Percentiles rank a stretch among this genome's conserved stretches.
These are phyloP conservation scores for Drosophila sp. DNA, from an alignment of 1,140 invertebrate genomes.

Conservation along the genomic window DNA sequence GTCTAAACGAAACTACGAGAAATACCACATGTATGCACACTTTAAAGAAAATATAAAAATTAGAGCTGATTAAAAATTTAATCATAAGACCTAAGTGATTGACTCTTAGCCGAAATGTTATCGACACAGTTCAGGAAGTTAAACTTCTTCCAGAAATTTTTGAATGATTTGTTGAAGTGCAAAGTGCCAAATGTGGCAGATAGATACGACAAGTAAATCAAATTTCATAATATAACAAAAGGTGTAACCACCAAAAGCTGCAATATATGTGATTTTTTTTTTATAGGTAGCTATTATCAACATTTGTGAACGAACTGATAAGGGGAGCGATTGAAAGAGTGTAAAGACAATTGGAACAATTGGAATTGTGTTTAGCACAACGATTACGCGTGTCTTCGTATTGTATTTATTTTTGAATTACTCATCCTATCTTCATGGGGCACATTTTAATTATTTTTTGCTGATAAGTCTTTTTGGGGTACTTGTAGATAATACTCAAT, in stretches of 20 bases:
- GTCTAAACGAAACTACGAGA: too few relatives aligned
- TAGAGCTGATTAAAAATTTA: not conserved
- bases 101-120: not conserved
- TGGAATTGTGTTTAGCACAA: slow-evolving; percentile 34
- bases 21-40: too few relatives aligned
- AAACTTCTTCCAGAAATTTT: not conserved
- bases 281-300: not conserved
- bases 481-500: slow-evolving; percentile 55
- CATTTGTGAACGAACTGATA: not conserved
- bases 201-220: not conserved
- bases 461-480: slow-evolving; percentile 18
- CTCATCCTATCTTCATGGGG: slow-evolving; percentile 36
- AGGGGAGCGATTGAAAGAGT: not conserved
- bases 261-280: not conserved
- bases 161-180: slow-evolving; percentile 10
- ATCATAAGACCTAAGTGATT: not conserved
- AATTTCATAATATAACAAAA: slow-evolving; percentile 2
- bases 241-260: not conserved
- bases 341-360: not conserved
- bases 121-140: not conserved
- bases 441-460: slow-evolving; percentile 33
- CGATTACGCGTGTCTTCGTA: slow-evolving; percentile 55
- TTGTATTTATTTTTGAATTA: slow-evolving; percentile 42
- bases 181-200: not conserved
- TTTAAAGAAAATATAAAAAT: not conserved